phyloP scores from a whole-genome alignment of 1,140 invertebrate genomes.

The Macrocentrus cingulum region DNA sequence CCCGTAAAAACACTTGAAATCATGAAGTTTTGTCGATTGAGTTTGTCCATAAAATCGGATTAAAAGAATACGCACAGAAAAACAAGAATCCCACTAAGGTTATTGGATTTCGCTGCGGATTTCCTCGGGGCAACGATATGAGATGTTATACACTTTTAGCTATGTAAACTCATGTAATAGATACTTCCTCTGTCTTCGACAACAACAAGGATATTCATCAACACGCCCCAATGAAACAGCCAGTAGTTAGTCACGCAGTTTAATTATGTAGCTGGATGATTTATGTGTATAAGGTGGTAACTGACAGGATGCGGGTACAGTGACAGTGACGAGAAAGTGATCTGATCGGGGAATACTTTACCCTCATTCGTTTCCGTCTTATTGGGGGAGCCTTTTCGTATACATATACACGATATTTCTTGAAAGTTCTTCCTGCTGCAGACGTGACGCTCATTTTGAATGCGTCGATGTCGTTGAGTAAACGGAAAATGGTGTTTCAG shows the following conservation, averaged over 20 bases:
- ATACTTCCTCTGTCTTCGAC: neutral
- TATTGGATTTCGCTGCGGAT: constrained; percentile 12
- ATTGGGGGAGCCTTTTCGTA: neutral
- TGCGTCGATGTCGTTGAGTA: too few species aligned
- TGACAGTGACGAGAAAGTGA: too few species aligned
- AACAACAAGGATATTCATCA: constrained; percentile 28
- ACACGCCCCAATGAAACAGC: constrained; percentile 25
- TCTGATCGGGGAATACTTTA: constrained; percentile 5
- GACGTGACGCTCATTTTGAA: constrained; percentile 19
- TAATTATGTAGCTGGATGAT: constrained; percentile 27
- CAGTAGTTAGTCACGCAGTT: constrained; percentile 21
- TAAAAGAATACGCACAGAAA: constrained; percentile 20
- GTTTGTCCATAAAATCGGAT: constrained; percentile 19
- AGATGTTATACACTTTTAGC: constrained; percentile 4
- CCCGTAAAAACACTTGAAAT: neutral
- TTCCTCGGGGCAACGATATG: neutral
- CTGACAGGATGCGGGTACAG: neutral
- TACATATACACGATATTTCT: constrained; percentile 17
- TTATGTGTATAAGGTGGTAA: constrained; percentile 20
- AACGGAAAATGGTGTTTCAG: neutral
- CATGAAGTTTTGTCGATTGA: constrained; percentile 1
- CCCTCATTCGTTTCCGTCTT: neutral
- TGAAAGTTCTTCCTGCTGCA: neutral
- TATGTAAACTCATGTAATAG: constrained; percentile 12
- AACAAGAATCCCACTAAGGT: constrained; percentile 20